A percentile compares a stretch with the other conserved stretches of the same genome.
phyloP scores from a whole-genome alignment of 1,140 invertebrate genomes.

The Drosophila repletoides region DNA sequence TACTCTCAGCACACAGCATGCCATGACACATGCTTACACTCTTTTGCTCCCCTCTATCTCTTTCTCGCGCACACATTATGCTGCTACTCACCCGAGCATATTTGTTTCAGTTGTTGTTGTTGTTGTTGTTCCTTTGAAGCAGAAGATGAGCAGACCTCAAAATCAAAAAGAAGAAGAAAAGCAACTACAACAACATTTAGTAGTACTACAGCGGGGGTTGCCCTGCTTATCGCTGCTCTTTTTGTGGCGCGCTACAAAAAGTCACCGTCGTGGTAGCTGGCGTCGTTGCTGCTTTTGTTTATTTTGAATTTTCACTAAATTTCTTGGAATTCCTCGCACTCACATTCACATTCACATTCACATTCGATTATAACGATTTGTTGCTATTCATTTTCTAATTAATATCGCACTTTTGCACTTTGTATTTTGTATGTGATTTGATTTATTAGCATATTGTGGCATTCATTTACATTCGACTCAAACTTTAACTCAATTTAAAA shows the following conservation, averaged over 20 bases:
- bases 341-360: conserved; percentile 34
- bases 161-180: conserved; percentile 36
- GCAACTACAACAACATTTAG: conserved; percentile 25
- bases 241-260: conserved; percentile 49
- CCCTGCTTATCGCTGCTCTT: conserved; percentile 32
- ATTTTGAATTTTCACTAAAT: conserved; percentile 70
- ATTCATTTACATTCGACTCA: conserved; percentile 51
- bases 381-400: conserved; percentile 34
- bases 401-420: conserved; percentile 59
- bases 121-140: conserved; percentile 29
- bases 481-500: conserved; percentile 36
- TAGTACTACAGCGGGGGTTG: conserved; percentile 39
- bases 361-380: conserved; percentile 9
- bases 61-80: conserved; percentile 2
- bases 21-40: conserved; percentile 38
- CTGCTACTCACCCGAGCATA: conserved; percentile 41
- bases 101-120: conserved; percentile 30
- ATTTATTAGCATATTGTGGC: conserved; percentile 72
- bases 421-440: conserved; percentile 56
- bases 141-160: conserved; percentile 40
- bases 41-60: neutral
- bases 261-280: conserved; percentile 7
- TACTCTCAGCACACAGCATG: conserved; percentile 46
- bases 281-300: conserved; percentile 47
- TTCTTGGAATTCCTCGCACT: conserved; percentile 65